A percentile compares a stretch with the other conserved stretches of the same genome.
Conservation (phyloP, 2,888 invertebrate species). For the Diarsia rubi region DNA sequence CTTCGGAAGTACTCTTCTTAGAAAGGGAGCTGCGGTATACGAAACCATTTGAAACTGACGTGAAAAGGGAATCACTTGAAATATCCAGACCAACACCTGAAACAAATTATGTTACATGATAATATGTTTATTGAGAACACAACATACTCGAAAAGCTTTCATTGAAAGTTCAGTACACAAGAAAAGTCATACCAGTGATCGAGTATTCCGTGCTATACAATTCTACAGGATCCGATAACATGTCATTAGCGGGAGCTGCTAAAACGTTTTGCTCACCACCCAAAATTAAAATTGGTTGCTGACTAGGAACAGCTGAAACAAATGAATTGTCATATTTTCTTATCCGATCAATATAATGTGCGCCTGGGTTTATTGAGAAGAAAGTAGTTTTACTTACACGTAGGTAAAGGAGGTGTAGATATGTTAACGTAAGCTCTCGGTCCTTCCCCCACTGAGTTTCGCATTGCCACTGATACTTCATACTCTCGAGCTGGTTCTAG, state of each 20-base stretch:
- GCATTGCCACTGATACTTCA: constrained; percentile 94
- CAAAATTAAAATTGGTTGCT: constrained; percentile 93
- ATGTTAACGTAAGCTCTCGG: constrained; percentile 92
- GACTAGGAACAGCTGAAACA: constrained; percentile 92
- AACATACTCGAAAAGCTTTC: not conserved
- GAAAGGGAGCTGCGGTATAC: constrained; percentile 91
- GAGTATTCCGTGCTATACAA: constrained; percentile 91
- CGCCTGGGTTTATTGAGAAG: not conserved
- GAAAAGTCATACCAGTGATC: constrained; percentile 81
- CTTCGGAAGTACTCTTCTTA: constrained; percentile 82
- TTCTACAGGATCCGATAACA: constrained; percentile 92
- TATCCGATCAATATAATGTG: not conserved
- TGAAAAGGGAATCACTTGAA: constrained; percentile 93
- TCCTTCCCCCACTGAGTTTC: constrained; percentile 95
- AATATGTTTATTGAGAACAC: not conserved
- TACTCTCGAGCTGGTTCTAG: constrained; percentile 94
- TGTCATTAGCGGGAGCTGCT: constrained; percentile 92
- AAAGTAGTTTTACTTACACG: constrained; percentile 86
- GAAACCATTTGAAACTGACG: constrained; percentile 94
- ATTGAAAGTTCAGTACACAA: not conserved
- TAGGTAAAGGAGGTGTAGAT: constrained; percentile 92
- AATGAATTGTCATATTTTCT: not conserved
- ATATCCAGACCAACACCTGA: constrained; percentile 95
- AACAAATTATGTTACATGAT: constrained; percentile 57
- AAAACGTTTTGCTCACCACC: constrained; percentile 93